A percentile compares a stretch with the other conserved stretches of the same genome.
phyloP scores from a whole-genome alignment of 2,888 invertebrate genomes.

The Erpobdella octoculata region DNA sequence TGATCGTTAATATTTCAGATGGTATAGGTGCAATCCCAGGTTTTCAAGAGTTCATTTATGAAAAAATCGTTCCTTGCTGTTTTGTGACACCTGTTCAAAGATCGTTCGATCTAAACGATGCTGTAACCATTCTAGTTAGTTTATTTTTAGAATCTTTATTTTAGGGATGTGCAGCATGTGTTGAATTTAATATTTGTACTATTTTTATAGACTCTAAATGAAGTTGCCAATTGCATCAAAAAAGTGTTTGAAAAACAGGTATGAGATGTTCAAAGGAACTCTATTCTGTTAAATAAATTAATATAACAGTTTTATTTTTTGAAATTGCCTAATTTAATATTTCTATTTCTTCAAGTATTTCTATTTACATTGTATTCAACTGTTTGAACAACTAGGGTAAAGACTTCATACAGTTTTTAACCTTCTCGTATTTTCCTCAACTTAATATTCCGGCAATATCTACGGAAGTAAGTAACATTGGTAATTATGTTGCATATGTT shows the following conservation, averaged over 20 bases:
- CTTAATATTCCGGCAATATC: slow-evolving; percentile 50
- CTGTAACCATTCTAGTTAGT: slow-evolving; percentile 53
- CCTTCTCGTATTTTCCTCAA: slow-evolving; percentile 52
- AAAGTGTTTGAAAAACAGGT: slow-evolving; percentile 32
- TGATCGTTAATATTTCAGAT: slow-evolving; percentile 37
- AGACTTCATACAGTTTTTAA: slow-evolving; percentile 52
- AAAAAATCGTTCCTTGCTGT: slow-evolving; percentile 56
- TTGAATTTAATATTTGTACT: not conserved
- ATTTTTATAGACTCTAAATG: slow-evolving; percentile 34
- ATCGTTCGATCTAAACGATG: slow-evolving; percentile 56
- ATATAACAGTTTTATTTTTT: not conserved
- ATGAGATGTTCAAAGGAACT: not conserved
- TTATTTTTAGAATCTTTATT: not conserved
- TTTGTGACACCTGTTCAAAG: slow-evolving; percentile 56
- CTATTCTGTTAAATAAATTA: not conserved
- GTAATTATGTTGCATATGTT: not conserved
- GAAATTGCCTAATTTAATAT: not conserved
- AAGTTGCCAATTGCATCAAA: slow-evolving; percentile 35
- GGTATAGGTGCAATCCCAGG: slow-evolving; percentile 51
- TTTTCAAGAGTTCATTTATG: slow-evolving; percentile 56
- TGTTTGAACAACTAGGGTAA: slow-evolving; percentile 48
- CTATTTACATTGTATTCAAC: not conserved
- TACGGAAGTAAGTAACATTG: slow-evolving; percentile 39
- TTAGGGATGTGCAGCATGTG: not conserved
- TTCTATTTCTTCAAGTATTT: not conserved